Percentiles rank a stretch among this genome's conserved stretches.
These are phyloP conservation scores for Pentamera pediparva DNA, from an alignment of 53 echinoderm and acorn worm species.

Conservation along the genomic window DNA sequence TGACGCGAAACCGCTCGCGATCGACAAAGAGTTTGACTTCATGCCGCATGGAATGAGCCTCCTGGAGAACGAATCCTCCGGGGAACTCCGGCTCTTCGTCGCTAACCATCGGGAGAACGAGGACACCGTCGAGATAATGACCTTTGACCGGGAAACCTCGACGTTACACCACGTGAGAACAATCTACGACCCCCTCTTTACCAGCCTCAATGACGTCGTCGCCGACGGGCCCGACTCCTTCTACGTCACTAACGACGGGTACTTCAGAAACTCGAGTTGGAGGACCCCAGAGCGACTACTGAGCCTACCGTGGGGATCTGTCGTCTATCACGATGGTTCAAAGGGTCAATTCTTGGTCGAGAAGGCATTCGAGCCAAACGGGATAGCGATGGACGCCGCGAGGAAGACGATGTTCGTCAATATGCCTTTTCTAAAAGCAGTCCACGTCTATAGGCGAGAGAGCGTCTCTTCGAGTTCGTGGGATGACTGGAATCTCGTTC, in stretches of 20 bases:
- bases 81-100: slow-evolving; percentile 14
- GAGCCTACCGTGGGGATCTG: slow-evolving; percentile 10
- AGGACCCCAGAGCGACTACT: background rate
- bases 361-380: slow-evolving; percentile 6
- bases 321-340: slow-evolving; percentile 1
- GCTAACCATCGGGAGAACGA: slow-evolving; percentile 3
- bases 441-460: background rate
- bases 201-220: slow-evolving; percentile 15
- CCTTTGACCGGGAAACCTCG: slow-evolving; percentile 16
- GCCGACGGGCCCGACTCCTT: slow-evolving; percentile 6
- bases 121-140: slow-evolving; percentile 16
- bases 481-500: background rate
- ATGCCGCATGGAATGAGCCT: slow-evolving; percentile 22
- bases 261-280: slow-evolving; percentile 1
- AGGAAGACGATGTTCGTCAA: background rate
- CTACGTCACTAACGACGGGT: slow-evolving; percentile 26
- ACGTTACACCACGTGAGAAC: background rate
- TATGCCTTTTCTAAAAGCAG: slow-evolving; percentile 7
- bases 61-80: slow-evolving; percentile 10
- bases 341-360: background rate
- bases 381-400: background rate
- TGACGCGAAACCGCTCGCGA: background rate
- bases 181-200: background rate
- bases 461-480: background rate
- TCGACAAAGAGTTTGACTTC: slow-evolving; percentile 17